Evolutionary conservation across 2,797 vertebrate species (phyloP).

Genomic region (Mormyrus proboscirostris): DNA sequence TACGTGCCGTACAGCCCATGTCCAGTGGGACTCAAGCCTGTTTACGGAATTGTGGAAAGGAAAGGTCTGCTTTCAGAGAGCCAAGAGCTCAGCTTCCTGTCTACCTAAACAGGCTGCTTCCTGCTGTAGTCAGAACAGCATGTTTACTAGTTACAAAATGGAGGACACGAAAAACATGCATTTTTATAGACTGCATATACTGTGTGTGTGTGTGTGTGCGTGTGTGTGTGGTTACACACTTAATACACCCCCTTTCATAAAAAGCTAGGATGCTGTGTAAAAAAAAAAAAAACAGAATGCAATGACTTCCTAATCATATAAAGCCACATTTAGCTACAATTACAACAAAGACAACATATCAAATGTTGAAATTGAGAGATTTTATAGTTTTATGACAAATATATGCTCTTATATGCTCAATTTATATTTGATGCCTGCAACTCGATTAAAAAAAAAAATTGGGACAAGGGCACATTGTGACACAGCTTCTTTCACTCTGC

Average conservation of each 20-base stretch:
- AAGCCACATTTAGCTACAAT: neutral
- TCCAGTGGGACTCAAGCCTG: neutral
- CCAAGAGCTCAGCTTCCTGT: conserved; percentile 60
- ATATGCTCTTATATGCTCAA: no score
- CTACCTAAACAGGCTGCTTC: conserved; percentile 55
- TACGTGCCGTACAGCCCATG: neutral
- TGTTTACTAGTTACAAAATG: neutral
- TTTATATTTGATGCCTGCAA: no score
- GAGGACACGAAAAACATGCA: neutral
- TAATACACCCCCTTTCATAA: neutral
- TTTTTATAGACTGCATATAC: neutral
- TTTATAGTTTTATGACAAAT: no score
- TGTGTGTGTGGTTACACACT: neutral
- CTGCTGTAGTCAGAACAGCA: conserved; percentile 45
- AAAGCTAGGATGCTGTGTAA: neutral
- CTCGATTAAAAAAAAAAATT: no score
- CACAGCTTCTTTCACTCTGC: neutral
- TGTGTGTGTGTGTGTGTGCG: neutral
- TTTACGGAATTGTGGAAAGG: conserved; percentile 30
- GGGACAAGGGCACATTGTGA: neutral
- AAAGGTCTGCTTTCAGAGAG: conserved; percentile 26
- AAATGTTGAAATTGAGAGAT: no score
- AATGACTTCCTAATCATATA: neutral
- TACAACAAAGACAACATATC: no score
- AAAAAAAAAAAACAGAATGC: neutral